A percentile compares a stretch with the other conserved stretches of the same genome.
Evolutionary conservation across 2,113 vertebrate species (phyloP).

Genomic region (Onychorhynchus coronatus): DNA sequence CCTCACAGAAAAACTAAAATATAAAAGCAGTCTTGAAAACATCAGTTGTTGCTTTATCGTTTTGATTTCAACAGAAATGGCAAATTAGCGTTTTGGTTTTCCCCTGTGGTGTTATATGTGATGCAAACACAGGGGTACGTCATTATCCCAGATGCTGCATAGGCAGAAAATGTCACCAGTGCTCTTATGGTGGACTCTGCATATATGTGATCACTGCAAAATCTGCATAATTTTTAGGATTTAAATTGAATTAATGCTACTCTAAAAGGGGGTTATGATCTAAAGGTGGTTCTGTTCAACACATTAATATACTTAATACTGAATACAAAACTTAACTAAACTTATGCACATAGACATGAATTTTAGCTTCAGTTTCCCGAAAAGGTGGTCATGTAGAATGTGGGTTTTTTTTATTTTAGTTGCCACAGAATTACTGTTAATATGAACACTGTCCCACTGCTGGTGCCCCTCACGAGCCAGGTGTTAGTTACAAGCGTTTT

Average conservation of each 20-base stretch:
- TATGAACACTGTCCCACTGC: neutral
- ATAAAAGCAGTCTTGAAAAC: neutral
- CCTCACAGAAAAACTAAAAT: neutral
- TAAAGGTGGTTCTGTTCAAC: neutral
- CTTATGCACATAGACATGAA: neutral
- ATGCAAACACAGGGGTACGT: neutral
- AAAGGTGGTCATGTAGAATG: neutral
- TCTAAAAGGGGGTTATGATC: neutral
- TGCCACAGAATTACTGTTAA: neutral
- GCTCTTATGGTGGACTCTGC: neutral
- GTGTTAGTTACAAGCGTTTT: neutral
- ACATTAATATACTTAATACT: neutral
- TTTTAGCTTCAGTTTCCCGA: neutral
- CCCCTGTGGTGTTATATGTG: accelerated
- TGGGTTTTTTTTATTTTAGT: neutral
- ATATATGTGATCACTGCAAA: neutral
- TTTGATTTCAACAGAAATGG: neutral
- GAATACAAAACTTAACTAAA: neutral
- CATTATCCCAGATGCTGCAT: neutral
- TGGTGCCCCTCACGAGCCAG: neutral
- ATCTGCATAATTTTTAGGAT: neutral
- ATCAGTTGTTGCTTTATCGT: neutral
- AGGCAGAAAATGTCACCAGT: neutral
- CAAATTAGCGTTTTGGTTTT: neutral
- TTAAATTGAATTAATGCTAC: neutral